Evolutionary conservation across 2,797 vertebrate species (phyloP).

Genomic region (Cetoscarus ocellatus): DNA sequence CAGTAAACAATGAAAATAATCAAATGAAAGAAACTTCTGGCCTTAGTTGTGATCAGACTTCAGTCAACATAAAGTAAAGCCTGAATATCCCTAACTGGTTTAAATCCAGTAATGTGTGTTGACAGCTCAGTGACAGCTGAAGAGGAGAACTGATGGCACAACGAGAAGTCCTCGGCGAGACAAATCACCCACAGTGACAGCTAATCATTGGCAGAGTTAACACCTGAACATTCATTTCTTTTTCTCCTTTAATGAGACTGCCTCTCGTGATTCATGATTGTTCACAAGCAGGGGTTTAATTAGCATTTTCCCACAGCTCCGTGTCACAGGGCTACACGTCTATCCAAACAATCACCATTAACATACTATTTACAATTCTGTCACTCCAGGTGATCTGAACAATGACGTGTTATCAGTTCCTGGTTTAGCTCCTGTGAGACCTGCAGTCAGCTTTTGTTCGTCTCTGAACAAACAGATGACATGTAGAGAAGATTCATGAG

Average conservation of each 20-base stretch:
- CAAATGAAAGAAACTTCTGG: constrained; percentile 2
- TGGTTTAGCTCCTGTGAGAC: constrained; percentile 31
- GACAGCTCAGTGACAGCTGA: constrained; percentile 41
- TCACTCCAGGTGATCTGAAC: constrained; percentile 35
- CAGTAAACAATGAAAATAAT: too few relatives aligned
- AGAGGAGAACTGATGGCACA: constrained; percentile 43
- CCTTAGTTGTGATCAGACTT: constrained; percentile 32
- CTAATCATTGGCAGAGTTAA: constrained; percentile 68
- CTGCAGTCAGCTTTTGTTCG: not conserved
- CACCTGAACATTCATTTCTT: constrained; percentile 76
- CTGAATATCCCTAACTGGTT: constrained; percentile 30
- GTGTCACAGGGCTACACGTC: constrained; percentile 41
- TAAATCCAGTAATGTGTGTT: constrained; percentile 25
- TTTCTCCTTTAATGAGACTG: constrained; percentile 76
- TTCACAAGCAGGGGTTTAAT: constrained; percentile 66
- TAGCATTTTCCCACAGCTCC: constrained; percentile 64
- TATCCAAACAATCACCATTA: constrained; percentile 64
- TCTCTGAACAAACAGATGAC: constrained; percentile 26
- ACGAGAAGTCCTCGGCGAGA: constrained; percentile 52
- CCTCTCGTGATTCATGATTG: constrained; percentile 78
- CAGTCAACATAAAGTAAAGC: constrained; percentile 31
- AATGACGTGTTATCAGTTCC: constrained; percentile 21
- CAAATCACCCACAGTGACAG: constrained; percentile 47
- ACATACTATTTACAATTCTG: constrained; percentile 58
- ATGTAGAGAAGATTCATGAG: constrained; percentile 24